Base-by-base conservation (phyloP, 64 coral and sea anemone genomes). In the Platygyra sinensis region DNA sequence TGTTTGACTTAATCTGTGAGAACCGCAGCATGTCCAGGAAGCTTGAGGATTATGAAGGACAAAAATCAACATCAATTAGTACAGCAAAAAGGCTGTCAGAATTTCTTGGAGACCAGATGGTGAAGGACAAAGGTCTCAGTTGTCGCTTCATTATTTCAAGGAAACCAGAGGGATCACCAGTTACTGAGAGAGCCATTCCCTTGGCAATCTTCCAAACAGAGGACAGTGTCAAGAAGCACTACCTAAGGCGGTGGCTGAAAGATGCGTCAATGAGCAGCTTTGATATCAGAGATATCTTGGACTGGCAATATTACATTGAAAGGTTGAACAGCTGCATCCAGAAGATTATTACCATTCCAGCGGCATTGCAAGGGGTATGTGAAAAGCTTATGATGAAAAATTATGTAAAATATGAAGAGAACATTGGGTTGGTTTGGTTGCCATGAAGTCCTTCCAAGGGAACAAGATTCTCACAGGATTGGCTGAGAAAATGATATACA, bases 271-370 rank as follows among this genome's bases (percentile, higher is more conserved):
- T 99, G 93, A 79, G 82, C 39, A 85, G 90, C 85, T 96, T 95
- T 91, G 91, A 93, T 32, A 99, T 99, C 64, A 87, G 97, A 22
- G 61, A 76, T 36, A 99, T 99, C 82, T 52, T 99, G 39, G 97
- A 99, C 77, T 99, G 97, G 97, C 80, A 99, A 57, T 99, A 99
- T 82, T 99, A 99, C 78, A 96, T 99, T 91, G 97, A 99, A 12
- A 81, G 97, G 31, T 83, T 99, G 5, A 99, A 99, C 88, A 99
- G 97, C 62, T 78, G 77, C 76, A 99, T 99, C 60, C 97, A 99
- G 86, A 99, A 99, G 79, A 99, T 99, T 20, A 99, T 99, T 16
- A 99, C 97, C 9, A 99, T 99, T 51, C 97, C 97, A 62, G 97
- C 97, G 22, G 97, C 97, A 65, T 52, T 99, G 33, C 97, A 99